phyloP scores from a whole-genome alignment of 1,140 invertebrate genomes.

The Scaptomyza pallida region DNA sequence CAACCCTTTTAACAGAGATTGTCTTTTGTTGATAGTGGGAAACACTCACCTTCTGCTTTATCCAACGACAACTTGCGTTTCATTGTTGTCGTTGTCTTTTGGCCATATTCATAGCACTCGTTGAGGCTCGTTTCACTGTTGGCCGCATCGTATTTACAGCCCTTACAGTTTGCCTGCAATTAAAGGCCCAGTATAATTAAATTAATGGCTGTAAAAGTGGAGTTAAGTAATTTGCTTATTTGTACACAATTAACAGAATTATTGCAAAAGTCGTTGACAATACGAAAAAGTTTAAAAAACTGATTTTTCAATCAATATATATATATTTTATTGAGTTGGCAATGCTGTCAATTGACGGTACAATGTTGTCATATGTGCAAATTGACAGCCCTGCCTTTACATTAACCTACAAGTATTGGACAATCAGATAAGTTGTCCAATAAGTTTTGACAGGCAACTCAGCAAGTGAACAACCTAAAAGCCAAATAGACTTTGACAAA shows the following conservation, averaged over 20 bases:
- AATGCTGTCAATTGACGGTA: no score
- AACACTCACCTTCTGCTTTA: slow-evolving; percentile 62
- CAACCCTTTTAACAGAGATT: neutral
- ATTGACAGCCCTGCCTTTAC: no score
- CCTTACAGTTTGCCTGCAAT: slow-evolving; percentile 67
- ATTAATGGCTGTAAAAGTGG: neutral
- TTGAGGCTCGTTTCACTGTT: slow-evolving; percentile 69
- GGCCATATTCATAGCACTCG: slow-evolving; percentile 70
- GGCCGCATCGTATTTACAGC: slow-evolving; percentile 78
- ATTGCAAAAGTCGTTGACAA: neutral
- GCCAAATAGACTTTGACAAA: neutral
- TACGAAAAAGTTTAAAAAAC: no score
- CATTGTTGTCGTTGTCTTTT: slow-evolving; percentile 25
- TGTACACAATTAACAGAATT: slow-evolving; percentile 1
- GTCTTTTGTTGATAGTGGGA: slow-evolving; percentile 2
- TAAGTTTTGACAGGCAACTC: no score
- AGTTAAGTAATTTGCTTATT: slow-evolving; percentile 8
- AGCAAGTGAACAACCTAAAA: no score
- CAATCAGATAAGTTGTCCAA: no score
- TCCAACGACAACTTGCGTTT: slow-evolving; percentile 61
- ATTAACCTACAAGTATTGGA: no score
- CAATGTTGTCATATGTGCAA: no score
- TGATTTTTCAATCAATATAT: no score
- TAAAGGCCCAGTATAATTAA: neutral
- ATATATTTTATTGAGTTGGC: no score